A percentile compares a stretch with the other conserved stretches of the same genome.
These are phyloP conservation scores for Microtus oregoni DNA, from an alignment of 2,113 vertebrate species.

Conservation along the genomic window DNA sequence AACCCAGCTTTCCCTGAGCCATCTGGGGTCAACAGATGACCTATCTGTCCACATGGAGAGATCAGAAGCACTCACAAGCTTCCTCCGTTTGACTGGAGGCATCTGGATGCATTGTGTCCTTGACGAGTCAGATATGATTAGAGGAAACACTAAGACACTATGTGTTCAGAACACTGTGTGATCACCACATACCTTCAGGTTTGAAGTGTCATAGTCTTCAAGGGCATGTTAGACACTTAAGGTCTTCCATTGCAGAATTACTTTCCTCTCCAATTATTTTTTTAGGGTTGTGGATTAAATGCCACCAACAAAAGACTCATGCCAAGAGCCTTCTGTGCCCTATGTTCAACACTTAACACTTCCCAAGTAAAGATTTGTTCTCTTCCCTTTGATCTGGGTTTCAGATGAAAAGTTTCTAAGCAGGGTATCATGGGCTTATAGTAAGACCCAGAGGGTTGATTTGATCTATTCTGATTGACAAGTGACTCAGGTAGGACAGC, in stretches of 20 bases:
- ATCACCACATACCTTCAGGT: neutral
- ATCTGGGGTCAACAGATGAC: neutral
- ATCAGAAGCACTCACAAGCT: neutral
- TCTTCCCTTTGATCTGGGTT: neutral
- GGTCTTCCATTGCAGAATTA: neutral
- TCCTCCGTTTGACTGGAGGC: neutral
- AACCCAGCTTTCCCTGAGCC: neutral
- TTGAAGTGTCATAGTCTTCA: neutral
- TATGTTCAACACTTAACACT: neutral
- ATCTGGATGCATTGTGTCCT: neutral
- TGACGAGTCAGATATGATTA: constrained; percentile 35
- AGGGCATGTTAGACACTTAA: neutral
- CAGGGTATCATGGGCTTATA: no score
- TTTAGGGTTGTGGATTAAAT: neutral
- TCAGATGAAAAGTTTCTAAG: neutral
- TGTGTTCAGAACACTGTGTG: neutral
- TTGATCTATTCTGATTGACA: neutral
- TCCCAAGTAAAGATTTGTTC: neutral
- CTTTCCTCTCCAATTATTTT: neutral
- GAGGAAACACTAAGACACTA: neutral
- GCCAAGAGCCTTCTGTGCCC: neutral
- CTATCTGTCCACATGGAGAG: neutral
- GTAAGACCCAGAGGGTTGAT: neutral
- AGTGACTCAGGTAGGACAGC: neutral
- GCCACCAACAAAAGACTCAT: neutral